Evolutionary conservation across 2,888 invertebrate genomes (phyloP).

Genomic region (Nemotelus pantherinus): DNA sequence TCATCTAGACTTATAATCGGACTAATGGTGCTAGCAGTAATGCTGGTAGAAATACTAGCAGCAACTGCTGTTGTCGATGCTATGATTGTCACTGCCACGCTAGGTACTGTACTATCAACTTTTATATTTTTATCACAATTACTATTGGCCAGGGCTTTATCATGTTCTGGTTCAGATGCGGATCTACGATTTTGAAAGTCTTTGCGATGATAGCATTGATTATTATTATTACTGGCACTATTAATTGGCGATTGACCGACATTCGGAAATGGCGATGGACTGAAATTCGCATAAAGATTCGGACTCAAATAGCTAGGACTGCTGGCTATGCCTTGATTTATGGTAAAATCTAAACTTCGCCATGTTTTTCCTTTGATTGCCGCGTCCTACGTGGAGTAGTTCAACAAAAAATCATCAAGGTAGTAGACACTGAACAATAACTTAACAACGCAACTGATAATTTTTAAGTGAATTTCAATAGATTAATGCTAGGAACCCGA

Average conservation of each 20-base stretch:
- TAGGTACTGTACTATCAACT: slow-evolving; percentile 31
- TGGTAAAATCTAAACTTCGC: slow-evolving; percentile 53
- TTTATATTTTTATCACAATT: slow-evolving; percentile 27
- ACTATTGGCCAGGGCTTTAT: slow-evolving; percentile 42
- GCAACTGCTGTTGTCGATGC: slow-evolving; percentile 12
- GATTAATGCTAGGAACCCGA: background rate
- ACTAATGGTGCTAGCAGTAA: slow-evolving; percentile 9
- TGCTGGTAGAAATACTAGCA: slow-evolving; percentile 29
- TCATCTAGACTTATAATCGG: slow-evolving; percentile 36
- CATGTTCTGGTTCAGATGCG: slow-evolving; percentile 51
- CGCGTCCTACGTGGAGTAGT: slow-evolving; percentile 48
- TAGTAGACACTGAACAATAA: slow-evolving; percentile 46
- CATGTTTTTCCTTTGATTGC: slow-evolving; percentile 52
- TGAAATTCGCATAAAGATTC: slow-evolving; percentile 40
- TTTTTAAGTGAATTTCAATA: no score
- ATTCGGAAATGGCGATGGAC: slow-evolving; percentile 34
- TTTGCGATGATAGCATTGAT: slow-evolving; percentile 46
- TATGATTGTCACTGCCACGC: slow-evolving; percentile 4
- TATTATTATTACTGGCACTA: background rate
- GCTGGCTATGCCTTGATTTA: slow-evolving; percentile 43
- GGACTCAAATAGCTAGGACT: slow-evolving; percentile 40
- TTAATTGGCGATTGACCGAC: slow-evolving; percentile 22
- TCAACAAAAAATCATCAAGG: slow-evolving; percentile 4
- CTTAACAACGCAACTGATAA: background rate
- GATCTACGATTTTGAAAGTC: slow-evolving; percentile 53